These are phyloP conservation scores for Samia ricini DNA, from an alignment of 1,140 invertebrate species.

Conservation along the genomic window DNA sequence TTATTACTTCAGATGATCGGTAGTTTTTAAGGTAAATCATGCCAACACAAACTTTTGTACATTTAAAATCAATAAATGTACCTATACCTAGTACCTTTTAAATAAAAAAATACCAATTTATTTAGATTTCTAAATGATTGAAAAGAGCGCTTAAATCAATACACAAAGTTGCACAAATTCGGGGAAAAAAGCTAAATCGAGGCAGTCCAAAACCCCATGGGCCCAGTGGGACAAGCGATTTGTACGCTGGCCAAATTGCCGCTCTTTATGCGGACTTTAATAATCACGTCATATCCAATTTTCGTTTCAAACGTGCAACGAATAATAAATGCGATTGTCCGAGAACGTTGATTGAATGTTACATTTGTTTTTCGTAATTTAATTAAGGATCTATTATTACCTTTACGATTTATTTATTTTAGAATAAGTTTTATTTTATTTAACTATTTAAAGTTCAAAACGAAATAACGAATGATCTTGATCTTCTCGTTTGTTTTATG, in stretches of 20 bases:
- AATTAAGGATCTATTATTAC: slow-evolving; percentile 2
- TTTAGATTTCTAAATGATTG: too few species aligned
- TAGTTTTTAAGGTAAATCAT: neutral
- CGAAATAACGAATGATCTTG: neutral
- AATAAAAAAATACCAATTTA: too few species aligned
- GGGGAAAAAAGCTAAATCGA: slow-evolving; percentile 48
- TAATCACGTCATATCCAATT: slow-evolving; percentile 76
- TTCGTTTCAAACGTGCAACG: slow-evolving; percentile 50
- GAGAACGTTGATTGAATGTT: slow-evolving; percentile 36
- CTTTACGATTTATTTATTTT: neutral
- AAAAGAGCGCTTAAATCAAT: too few species aligned
- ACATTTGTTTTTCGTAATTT: slow-evolving; percentile 18
- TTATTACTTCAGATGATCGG: slow-evolving; percentile 4
- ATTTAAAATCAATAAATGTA: neutral
- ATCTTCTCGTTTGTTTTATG: neutral
- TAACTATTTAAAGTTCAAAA: neutral
- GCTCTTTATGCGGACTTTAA: slow-evolving; percentile 69
- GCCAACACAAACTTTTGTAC: neutral
- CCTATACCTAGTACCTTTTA: too few species aligned
- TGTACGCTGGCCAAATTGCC: slow-evolving; percentile 63
- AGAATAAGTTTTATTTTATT: neutral
- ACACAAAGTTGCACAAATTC: neutral
- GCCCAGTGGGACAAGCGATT: slow-evolving; percentile 52
- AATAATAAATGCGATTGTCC: slow-evolving; percentile 50
- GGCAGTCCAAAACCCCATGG: slow-evolving; percentile 33